Conservation (phyloP, 2,888 invertebrate species). For the Campoletis raptor region DNA sequence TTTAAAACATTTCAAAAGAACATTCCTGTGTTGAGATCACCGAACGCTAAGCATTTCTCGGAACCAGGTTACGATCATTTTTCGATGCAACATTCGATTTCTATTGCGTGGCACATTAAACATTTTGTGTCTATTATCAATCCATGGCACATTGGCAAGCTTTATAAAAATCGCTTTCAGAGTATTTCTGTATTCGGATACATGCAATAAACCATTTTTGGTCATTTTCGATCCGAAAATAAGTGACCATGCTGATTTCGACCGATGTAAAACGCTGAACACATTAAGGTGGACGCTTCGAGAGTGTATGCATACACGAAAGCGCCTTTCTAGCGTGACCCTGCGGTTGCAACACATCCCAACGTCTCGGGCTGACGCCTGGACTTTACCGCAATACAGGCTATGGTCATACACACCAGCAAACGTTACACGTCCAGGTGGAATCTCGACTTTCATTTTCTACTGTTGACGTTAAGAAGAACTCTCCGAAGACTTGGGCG, state of each 20-base stretch:
- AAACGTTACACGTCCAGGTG: constrained; percentile 67
- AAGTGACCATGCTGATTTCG: neutral
- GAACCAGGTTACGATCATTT: neutral
- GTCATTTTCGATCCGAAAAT: neutral
- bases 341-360: constrained; percentile 66
- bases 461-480: constrained; percentile 65
- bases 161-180: neutral
- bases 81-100: neutral
- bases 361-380: constrained; percentile 44
- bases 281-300: constrained; percentile 12
- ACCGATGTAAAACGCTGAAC: constrained; percentile 25
- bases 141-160: neutral
- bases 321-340: constrained; percentile 69
- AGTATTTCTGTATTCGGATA: neutral
- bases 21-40: neutral
- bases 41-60: neutral
- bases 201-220: neutral
- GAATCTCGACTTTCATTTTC: constrained; percentile 81
- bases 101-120: neutral
- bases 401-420: constrained; percentile 33
- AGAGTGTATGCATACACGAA: constrained; percentile 43
- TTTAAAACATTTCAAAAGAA: neutral
- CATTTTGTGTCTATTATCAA: neutral
- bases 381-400: constrained; percentile 41
- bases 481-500: constrained; percentile 26